Conservation (phyloP, 2,888 invertebrate species). For the Cheilosia urbana region DNA sequence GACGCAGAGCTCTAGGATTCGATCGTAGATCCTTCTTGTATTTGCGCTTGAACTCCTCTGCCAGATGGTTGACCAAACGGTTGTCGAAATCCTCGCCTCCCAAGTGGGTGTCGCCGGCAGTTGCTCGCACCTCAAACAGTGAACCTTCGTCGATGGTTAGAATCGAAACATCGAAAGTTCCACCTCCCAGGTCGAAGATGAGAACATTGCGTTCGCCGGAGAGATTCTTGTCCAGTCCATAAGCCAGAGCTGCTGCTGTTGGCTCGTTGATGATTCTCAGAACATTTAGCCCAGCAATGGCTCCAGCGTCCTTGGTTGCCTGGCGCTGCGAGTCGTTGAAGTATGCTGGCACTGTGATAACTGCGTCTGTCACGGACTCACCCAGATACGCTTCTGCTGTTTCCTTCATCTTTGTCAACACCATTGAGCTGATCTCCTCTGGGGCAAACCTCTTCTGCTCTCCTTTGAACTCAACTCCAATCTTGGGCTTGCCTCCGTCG, state of each 20-base stretch:
- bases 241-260: conserved; percentile 95
- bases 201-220: conserved; percentile 91
- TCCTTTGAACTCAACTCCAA: conserved; percentile 92
- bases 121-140: conserved; percentile 96
- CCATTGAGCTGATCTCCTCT: conserved; percentile 95
- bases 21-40: conserved; percentile 87
- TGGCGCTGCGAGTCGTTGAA: conserved; percentile 94
- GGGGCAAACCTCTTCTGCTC: conserved; percentile 94
- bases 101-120: conserved; percentile 95
- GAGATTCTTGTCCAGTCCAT: conserved; percentile 93
- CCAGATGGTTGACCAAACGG: conserved; percentile 92
- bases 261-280: conserved; percentile 95
- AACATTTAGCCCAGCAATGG: conserved; percentile 93
- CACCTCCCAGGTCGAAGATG: conserved; percentile 87
- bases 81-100: conserved; percentile 96
- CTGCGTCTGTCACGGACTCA: conserved; percentile 91
- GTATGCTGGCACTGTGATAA: conserved; percentile 94
- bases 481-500: conserved; percentile 91
- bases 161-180: conserved; percentile 96
- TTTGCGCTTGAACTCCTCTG: conserved; percentile 92
- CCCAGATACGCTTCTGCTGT: conserved; percentile 91
- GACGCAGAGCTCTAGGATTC: conserved; percentile 87
- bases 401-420: conserved; percentile 95
- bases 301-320: conserved; percentile 96
- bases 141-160: conserved; percentile 94